Percentiles rank a stretch among this genome's conserved stretches.
Conservation (phyloP, 2,888 invertebrate genomes). For the Cantharis rufa region DNA sequence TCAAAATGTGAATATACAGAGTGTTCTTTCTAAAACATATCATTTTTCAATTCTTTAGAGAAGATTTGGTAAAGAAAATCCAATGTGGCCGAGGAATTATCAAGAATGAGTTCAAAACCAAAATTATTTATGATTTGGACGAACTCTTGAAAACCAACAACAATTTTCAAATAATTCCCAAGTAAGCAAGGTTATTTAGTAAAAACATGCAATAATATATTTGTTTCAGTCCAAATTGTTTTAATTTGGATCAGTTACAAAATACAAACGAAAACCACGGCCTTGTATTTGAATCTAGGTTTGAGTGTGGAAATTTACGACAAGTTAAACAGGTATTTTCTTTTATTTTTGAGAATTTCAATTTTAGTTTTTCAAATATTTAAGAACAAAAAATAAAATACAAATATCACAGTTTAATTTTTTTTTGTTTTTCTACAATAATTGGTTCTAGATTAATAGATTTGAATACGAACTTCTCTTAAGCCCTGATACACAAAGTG, state of each 20-base stretch:
- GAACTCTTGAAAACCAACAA: not conserved
- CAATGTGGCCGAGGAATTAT: conserved; percentile 17
- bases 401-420: no score
- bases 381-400: no score
- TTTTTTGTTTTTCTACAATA: not conserved
- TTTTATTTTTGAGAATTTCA: not conserved
- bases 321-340: conserved; percentile 75
- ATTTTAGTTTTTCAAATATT: not conserved
- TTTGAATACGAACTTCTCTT: conserved; percentile 82
- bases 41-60: conserved; percentile 11
- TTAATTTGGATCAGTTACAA: not conserved
- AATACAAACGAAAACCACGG: not conserved
- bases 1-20: no score
- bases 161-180: not conserved
- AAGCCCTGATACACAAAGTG: conserved; percentile 81
- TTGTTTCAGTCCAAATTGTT: not conserved
- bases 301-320: conserved; percentile 84
- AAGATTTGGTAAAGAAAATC: conserved; percentile 20
- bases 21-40: not conserved
- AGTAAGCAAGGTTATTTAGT: not conserved
- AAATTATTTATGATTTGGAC: conserved; percentile 33
- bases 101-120: conserved; percentile 13
- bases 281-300: conserved; percentile 79
- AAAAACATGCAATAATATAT: no score
- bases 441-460: conserved; percentile 65